Conservation (phyloP, 2,888 invertebrate species). For the Calameuta filiformis region DNA sequence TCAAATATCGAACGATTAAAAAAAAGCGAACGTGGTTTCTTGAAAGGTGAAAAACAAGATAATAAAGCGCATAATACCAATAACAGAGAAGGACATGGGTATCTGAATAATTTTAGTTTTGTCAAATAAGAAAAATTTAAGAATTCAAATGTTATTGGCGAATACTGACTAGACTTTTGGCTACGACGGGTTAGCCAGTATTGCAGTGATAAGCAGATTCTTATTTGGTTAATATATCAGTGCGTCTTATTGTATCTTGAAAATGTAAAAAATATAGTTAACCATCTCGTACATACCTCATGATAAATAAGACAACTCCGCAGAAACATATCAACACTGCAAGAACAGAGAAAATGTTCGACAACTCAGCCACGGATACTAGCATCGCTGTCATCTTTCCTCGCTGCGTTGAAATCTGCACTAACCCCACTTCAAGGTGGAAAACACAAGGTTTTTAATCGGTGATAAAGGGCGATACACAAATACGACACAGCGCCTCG, state of each 20-base stretch:
- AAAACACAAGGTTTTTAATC: not conserved
- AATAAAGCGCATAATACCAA: not conserved
- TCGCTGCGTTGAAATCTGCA: not conserved
- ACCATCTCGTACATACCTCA: conserved; percentile 69
- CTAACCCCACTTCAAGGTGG: not conserved
- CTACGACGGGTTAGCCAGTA: too few species aligned
- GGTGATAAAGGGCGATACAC: not conserved
- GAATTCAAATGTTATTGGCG: not conserved
- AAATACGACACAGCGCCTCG: not conserved
- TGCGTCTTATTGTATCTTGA: not conserved
- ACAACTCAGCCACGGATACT: conserved; percentile 78
- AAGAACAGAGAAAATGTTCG: conserved; percentile 81
- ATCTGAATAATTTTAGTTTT: not conserved
- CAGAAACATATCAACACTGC: conserved; percentile 79
- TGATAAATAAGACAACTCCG: conserved; percentile 79
- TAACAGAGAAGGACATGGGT: not conserved
- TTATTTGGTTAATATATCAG: not conserved
- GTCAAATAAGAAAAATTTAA: not conserved
- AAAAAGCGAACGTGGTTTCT: not conserved
- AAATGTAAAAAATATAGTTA: not conserved
- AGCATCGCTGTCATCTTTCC: conserved; percentile 70
- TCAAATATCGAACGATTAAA: too few species aligned
- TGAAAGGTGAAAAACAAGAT: not conserved
- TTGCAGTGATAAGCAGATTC: too few species aligned
- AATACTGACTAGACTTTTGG: not conserved